Percentiles rank a stretch among this genome's conserved stretches.
Conservation (phyloP, 2,888 invertebrate genomes). For the Globia sparganii region DNA sequence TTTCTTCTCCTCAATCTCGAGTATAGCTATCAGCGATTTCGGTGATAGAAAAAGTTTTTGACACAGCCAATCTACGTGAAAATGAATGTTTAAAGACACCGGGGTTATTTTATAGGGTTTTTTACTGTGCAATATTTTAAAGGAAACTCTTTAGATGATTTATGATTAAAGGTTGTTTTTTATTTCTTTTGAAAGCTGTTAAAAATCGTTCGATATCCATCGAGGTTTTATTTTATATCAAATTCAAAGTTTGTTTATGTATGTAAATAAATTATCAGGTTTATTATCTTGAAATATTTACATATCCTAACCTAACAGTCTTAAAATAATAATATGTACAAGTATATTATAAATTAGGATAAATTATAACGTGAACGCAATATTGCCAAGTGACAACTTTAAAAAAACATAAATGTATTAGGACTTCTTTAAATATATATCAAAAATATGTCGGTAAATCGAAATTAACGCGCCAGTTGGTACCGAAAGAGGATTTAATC, state of each 20-base stretch:
- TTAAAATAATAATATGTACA: neutral
- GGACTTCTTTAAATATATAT: conserved; percentile 5
- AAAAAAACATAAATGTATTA: neutral
- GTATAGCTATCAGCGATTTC: conserved; percentile 59
- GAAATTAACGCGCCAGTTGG: conserved; percentile 39
- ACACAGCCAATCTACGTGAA: conserved; percentile 48
- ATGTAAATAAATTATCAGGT: neutral
- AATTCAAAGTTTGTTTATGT: neutral
- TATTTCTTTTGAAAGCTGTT: neutral
- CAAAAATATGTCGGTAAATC: conserved; percentile 40
- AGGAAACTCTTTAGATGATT: conserved; percentile 10
- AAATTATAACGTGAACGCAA: neutral
- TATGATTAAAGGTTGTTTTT: neutral
- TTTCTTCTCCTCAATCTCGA: conserved; percentile 50
- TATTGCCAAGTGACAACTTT: neutral
- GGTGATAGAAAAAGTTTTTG: conserved; percentile 64
- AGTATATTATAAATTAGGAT: neutral
- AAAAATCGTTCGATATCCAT: neutral
- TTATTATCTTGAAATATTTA: neutral
- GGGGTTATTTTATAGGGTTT: conserved; percentile 27
- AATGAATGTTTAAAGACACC: conserved; percentile 44
- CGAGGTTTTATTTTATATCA: neutral
- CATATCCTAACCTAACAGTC: neutral
- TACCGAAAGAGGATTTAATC: conserved; percentile 57
- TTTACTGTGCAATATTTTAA: conserved; percentile 30